phyloP scores from a whole-genome alignment of 2,797 vertebrate species.

The Liparis tanakae region DNA sequence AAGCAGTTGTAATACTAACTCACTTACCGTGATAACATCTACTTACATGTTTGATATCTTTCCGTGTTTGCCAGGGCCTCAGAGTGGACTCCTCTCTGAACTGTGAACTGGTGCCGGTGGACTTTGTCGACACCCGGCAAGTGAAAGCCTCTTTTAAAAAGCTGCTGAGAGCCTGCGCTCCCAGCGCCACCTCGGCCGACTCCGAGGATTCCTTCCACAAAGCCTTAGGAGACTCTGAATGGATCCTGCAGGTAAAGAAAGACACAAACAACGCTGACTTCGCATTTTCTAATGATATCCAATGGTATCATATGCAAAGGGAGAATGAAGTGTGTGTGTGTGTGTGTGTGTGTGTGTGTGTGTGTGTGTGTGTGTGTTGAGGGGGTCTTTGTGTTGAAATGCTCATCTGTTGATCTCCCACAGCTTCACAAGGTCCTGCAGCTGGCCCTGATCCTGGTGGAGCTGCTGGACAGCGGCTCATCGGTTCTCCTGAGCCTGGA shows the following conservation, averaged over 20 bases:
- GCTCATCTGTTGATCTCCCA: constrained; percentile 61
- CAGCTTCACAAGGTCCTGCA: constrained; percentile 97
- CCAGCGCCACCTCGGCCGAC: constrained; percentile 89
- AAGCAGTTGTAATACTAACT: neutral
- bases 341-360: constrained; percentile 34
- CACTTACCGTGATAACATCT: neutral
- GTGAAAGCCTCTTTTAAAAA: constrained; percentile 97
- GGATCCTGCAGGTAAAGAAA: constrained; percentile 92
- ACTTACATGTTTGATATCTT: neutral
- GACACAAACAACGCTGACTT: neutral
- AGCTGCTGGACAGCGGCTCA: constrained; percentile 94
- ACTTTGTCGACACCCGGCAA: constrained; percentile 93
- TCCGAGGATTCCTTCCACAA: constrained; percentile 93
- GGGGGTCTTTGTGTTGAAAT: constrained; percentile 41
- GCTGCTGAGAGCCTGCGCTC: constrained; percentile 93
- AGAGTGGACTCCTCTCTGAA: constrained; percentile 94
- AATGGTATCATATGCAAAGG: constrained; percentile 48
- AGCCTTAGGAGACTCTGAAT: constrained; percentile 94
- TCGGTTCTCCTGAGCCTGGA: constrained; percentile 97
- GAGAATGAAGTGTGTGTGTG: constrained; percentile 42
- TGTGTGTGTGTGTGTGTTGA: constrained; percentile 27
- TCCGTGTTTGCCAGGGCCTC: constrained; percentile 84
- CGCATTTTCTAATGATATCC: neutral
- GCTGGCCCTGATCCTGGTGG: constrained; percentile 90
- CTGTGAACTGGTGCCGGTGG: constrained; percentile 97